phyloP scores from a whole-genome alignment of 1,140 invertebrate genomes.

The Drosophila seguyi region DNA sequence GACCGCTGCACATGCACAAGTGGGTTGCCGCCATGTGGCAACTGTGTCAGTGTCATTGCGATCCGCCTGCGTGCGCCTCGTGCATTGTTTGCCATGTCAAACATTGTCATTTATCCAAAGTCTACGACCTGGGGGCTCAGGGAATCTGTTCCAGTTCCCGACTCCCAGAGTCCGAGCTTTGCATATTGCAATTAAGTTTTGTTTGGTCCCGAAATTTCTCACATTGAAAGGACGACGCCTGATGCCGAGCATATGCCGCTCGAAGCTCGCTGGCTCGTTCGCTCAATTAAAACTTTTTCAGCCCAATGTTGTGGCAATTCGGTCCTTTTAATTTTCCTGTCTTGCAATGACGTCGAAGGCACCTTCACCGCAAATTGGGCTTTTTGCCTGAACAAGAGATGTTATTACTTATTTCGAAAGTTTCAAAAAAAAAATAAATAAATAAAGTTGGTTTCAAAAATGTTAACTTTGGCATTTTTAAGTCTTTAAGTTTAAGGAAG shows the following conservation, averaged over 20 bases:
- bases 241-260: constrained; percentile 47
- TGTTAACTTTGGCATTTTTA: background rate
- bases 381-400: constrained; percentile 17
- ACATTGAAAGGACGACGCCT: constrained; percentile 22
- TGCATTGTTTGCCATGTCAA: constrained; percentile 78
- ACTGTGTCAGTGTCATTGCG: constrained; percentile 75
- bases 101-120: constrained; percentile 79
- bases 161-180: constrained; percentile 39
- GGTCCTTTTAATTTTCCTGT: constrained; percentile 73
- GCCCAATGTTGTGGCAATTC: constrained; percentile 50
- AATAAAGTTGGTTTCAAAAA: background rate
- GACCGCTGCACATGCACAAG: constrained; percentile 60
- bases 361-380: constrained; percentile 28
- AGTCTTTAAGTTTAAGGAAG: background rate
- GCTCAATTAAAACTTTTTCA: constrained; percentile 69
- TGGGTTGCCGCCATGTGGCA: constrained; percentile 35
- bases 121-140: constrained; percentile 19
- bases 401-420: constrained; percentile 30
- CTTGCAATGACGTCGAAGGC: constrained; percentile 14
- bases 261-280: constrained; percentile 16
- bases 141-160: constrained; percentile 1
- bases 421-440: constrained; percentile 2
- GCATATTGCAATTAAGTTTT: constrained; percentile 79
- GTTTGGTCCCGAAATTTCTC: constrained; percentile 57
- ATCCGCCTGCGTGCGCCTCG: constrained; percentile 45